Conservation (phyloP, 2,888 invertebrate genomes). For the Spisula solida region DNA sequence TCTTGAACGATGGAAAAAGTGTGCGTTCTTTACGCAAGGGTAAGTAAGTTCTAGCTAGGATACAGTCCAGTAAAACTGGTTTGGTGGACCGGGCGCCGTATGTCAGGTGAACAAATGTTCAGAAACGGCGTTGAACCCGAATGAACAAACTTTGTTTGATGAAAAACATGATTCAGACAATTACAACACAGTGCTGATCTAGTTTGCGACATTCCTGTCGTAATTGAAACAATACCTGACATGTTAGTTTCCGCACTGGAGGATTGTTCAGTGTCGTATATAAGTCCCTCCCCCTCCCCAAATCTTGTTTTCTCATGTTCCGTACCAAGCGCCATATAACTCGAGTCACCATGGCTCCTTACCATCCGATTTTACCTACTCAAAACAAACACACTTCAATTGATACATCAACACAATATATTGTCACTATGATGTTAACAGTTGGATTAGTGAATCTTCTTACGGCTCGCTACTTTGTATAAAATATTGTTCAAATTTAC, state of each 20-base stretch:
- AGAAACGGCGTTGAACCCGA: no score
- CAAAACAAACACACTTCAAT: slow-evolving; percentile 43
- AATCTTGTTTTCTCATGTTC: slow-evolving; percentile 12
- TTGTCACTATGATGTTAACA: slow-evolving; percentile 45
- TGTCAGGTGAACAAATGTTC: no score
- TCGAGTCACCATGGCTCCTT: slow-evolving; percentile 3
- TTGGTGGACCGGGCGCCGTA: no score
- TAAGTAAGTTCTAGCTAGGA: no score
- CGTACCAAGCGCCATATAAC: background rate
- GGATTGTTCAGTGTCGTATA: background rate
- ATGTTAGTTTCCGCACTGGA: background rate
- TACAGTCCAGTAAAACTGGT: no score
- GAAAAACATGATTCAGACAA: no score
- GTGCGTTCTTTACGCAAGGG: no score
- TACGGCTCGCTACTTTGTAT: slow-evolving; percentile 68
- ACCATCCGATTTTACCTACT: background rate
- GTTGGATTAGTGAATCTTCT: slow-evolving; percentile 54
- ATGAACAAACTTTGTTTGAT: no score
- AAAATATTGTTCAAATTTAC: slow-evolving; percentile 67
- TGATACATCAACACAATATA: slow-evolving; percentile 51
- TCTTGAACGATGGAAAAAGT: no score
- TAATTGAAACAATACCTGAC: background rate
- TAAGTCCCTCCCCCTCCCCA: background rate
- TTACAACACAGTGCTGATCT: no score
- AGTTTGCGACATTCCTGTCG: background rate